Conservation (phyloP, 2,797 vertebrate species). For the Chanos chanos region DNA sequence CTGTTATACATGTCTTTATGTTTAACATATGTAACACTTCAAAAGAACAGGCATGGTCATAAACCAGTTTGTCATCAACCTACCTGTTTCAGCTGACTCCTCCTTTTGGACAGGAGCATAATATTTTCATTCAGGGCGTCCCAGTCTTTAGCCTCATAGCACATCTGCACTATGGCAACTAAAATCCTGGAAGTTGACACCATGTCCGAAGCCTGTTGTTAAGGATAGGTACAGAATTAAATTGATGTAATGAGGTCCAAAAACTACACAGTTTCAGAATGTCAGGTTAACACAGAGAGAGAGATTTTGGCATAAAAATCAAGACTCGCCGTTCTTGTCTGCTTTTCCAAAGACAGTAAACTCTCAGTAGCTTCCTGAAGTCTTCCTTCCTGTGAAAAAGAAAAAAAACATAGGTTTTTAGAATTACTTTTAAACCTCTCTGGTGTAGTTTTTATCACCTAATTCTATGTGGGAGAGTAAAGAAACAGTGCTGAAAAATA, state of each 20-base stretch:
- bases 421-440: background rate
- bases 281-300: background rate
- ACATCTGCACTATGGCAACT: slow-evolving; percentile 95
- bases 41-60: no score
- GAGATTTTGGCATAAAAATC: background rate
- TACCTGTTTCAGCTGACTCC: slow-evolving; percentile 97
- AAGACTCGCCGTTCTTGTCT: slow-evolving; percentile 90
- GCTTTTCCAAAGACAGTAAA: slow-evolving; percentile 93
- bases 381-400: slow-evolving; percentile 83
- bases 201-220: slow-evolving; percentile 91
- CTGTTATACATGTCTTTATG: background rate
- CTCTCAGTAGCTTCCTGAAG: slow-evolving; percentile 96
- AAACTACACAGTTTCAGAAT: background rate
- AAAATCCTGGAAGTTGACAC: slow-evolving; percentile 94
- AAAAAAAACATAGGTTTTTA: background rate
- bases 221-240: background rate
- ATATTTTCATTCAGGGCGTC: slow-evolving; percentile 96
- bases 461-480: no score
- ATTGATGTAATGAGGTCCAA: background rate
- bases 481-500: no score
- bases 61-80: background rate
- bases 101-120: slow-evolving; percentile 92
- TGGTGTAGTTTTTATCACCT: no score
- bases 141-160: slow-evolving; percentile 95
- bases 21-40: no score